phyloP scores from a whole-genome alignment of 2,797 vertebrate species.

The Eutrigla gurnardus region DNA sequence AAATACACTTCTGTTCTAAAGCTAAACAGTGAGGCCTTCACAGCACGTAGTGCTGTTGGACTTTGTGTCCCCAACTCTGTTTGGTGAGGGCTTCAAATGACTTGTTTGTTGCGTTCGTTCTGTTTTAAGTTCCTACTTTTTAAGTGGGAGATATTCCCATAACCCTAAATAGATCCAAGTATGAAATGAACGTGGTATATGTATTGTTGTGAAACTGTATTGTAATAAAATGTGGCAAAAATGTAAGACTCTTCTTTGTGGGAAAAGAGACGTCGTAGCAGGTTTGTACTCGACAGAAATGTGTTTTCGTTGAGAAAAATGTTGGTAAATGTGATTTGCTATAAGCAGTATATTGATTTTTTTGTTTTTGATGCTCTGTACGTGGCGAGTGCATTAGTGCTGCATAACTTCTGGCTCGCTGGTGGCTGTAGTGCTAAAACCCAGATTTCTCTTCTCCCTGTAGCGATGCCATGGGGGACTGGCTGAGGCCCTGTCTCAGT shows the following conservation, averaged over 20 bases:
- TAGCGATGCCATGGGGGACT: slow-evolving; percentile 98
- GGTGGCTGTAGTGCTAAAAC: slow-evolving; percentile 92
- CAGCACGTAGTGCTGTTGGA: slow-evolving; percentile 95
- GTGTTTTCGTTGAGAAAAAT: slow-evolving; percentile 28
- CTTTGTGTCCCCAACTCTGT: slow-evolving; percentile 93
- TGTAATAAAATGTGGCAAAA: slow-evolving; percentile 94
- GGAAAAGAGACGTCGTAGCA: slow-evolving; percentile 84
- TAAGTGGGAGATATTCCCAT: slow-evolving; percentile 53
- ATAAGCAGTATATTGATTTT: neutral
- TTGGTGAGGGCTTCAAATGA: slow-evolving; percentile 93
- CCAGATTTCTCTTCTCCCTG: slow-evolving; percentile 97
- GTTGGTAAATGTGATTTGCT: slow-evolving; percentile 10
- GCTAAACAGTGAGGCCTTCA: slow-evolving; percentile 90
- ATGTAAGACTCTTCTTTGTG: slow-evolving; percentile 91
- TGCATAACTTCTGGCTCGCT: slow-evolving; percentile 83
- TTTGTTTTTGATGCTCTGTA: slow-evolving; percentile 36
- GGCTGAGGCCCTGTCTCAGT: slow-evolving; percentile 99
- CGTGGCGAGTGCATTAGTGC: slow-evolving; percentile 45
- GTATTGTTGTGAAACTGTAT: slow-evolving; percentile 89
- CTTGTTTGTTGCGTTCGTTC: slow-evolving; percentile 65
- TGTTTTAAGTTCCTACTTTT: slow-evolving; percentile 80
- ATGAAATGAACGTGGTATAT: slow-evolving; percentile 85
- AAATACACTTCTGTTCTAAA: slow-evolving; percentile 86
- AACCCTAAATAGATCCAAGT: slow-evolving; percentile 29
- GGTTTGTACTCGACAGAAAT: slow-evolving; percentile 86